These are phyloP conservation scores for Sus cebifrons DNA, from an alignment of 2,797 vertebrate species.

Conservation along the genomic window DNA sequence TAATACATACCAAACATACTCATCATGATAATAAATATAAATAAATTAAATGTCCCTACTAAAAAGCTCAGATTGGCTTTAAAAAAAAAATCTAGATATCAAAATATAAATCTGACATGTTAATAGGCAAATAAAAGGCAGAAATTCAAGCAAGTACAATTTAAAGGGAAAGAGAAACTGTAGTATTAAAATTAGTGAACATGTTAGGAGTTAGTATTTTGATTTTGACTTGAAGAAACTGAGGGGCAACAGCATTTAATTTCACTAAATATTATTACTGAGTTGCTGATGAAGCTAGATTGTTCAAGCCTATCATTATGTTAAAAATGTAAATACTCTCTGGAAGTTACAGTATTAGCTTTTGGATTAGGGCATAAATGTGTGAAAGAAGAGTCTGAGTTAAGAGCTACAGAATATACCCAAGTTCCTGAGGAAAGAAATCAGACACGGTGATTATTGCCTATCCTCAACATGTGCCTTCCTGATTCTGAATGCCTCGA, in stretches of 20 bases:
- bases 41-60: background rate
- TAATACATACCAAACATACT: background rate
- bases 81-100: background rate
- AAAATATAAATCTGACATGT: slow-evolving; percentile 23
- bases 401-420: background rate
- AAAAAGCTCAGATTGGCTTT: slow-evolving; percentile 6
- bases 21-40: slow-evolving; percentile 33
- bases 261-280: slow-evolving; percentile 14
- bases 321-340: background rate
- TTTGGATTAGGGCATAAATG: background rate
- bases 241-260: background rate
- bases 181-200: background rate
- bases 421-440: slow-evolving; percentile 38
- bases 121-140: slow-evolving; percentile 35
- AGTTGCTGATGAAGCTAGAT: slow-evolving; percentile 28
- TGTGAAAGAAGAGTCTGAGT: background rate
- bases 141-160: background rate
- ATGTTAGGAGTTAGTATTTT: background rate
- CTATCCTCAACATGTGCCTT: background rate
- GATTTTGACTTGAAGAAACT: slow-evolving; percentile 40
- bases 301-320: background rate
- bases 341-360: background rate
- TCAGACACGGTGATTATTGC: background rate
- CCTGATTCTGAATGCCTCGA: slow-evolving; percentile 33
- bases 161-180: background rate